These are phyloP conservation scores for Pedionomus torquatus DNA, from an alignment of 2,113 vertebrate species.

Conservation along the genomic window DNA sequence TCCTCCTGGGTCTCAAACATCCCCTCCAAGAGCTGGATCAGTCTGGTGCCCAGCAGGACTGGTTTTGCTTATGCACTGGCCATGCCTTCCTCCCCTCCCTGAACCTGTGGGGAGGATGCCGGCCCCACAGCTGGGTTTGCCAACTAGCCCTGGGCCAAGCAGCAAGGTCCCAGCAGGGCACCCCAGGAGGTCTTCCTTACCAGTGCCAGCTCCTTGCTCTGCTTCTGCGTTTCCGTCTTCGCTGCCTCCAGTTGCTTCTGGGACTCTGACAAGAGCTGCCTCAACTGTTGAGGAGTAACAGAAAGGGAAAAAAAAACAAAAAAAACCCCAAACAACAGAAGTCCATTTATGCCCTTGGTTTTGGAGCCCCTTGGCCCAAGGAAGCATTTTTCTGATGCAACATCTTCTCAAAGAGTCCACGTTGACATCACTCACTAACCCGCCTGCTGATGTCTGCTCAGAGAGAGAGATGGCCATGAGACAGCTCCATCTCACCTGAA, in stretches of 20 bases:
- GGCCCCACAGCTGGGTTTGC: neutral
- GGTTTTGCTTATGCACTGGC: neutral
- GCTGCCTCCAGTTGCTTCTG: slow-evolving; percentile 84
- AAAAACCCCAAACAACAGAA: neutral
- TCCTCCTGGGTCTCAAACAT: neutral
- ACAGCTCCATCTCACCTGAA: neutral
- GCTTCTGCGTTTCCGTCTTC: slow-evolving; percentile 85
- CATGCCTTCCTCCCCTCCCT: neutral
- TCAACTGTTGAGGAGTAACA: slow-evolving; percentile 75
- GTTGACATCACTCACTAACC: neutral
- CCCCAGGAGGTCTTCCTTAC: slow-evolving; percentile 60
- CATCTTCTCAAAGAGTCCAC: neutral
- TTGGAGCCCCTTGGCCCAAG: neutral
- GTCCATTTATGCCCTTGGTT: neutral
- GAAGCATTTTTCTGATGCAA: neutral
- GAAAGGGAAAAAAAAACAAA: neutral
- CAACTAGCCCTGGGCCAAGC: neutral
- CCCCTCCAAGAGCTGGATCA: fast-evolving
- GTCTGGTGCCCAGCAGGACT: neutral
- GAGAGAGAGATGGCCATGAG: neutral
- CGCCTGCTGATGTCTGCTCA: neutral
- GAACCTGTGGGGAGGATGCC: neutral
- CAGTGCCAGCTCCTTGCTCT: slow-evolving; percentile 86
- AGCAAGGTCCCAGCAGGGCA: neutral
- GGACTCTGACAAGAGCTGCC: slow-evolving; percentile 82